These are phyloP conservation scores for Porites lutea DNA, from an alignment of 64 coral and sea anemone genomes.

Conservation along the genomic window DNA sequence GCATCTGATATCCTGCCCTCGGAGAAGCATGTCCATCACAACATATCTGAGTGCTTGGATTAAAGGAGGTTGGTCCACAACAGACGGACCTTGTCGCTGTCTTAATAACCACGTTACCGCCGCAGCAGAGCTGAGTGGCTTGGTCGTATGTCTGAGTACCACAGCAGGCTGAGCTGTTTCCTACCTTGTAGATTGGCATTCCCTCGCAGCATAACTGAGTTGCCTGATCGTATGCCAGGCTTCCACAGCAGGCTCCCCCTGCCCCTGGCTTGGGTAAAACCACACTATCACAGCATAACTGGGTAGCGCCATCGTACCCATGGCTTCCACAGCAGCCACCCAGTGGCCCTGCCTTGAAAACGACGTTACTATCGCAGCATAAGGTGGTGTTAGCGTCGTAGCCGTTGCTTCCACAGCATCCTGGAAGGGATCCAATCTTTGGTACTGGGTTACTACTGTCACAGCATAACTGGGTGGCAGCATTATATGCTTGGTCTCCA, in stretches of 20 bases:
- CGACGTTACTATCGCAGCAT: neutral
- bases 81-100: neutral
- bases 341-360: neutral
- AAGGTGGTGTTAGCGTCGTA: neutral
- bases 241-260: neutral
- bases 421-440: neutral
- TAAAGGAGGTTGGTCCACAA: neutral
- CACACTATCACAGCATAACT: neutral
- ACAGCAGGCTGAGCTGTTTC: neutral
- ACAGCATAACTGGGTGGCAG: conserved; percentile 4
- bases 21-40: neutral
- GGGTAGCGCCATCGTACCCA: too few relatives aligned
- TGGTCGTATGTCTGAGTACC: neutral
- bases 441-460: neutral
- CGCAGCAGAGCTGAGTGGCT: neutral
- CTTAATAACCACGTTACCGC: neutral
- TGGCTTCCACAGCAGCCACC: neutral
- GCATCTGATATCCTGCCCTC: neutral
- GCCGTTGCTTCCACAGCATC: neutral
- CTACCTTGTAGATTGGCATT: neutral
- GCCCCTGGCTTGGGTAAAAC: neutral
- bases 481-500: conserved; percentile 3
- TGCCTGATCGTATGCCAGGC: neutral
- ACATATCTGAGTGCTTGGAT: neutral
- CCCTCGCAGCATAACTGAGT: neutral